phyloP scores from a whole-genome alignment of 2,113 vertebrate genomes.

The Zingel zingel region DNA sequence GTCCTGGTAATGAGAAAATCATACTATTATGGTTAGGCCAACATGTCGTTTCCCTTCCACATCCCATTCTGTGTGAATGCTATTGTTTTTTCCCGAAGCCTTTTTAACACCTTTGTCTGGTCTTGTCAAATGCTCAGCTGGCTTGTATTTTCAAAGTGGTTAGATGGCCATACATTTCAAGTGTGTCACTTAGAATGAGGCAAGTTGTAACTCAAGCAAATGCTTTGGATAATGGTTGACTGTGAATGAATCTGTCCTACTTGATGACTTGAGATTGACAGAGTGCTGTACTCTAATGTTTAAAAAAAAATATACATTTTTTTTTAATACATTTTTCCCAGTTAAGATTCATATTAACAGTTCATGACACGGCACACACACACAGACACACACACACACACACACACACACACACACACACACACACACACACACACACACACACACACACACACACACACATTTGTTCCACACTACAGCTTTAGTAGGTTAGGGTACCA shows the following conservation, averaged over 20 bases:
- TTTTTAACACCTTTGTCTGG: slow-evolving; percentile 34
- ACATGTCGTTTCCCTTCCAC: slow-evolving; percentile 11
- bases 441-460: no score
- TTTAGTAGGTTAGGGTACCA: slow-evolving; percentile 44
- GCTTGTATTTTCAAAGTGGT: slow-evolving; percentile 30
- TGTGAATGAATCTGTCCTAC: slow-evolving; percentile 8
- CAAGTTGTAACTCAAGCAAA: slow-evolving; percentile 16
- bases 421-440: slow-evolving; percentile 9
- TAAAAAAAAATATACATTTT: background rate
- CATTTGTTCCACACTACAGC: slow-evolving; percentile 19
- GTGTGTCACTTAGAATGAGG: slow-evolving; percentile 4
- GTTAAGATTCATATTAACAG: background rate
- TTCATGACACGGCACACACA: background rate
- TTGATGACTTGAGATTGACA: slow-evolving; percentile 11
- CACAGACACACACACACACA: background rate
- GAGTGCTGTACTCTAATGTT: background rate
- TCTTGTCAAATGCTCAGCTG: slow-evolving; percentile 37
- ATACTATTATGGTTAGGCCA: slow-evolving; percentile 35
- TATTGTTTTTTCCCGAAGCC: background rate
- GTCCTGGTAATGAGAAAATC: slow-evolving; percentile 55
- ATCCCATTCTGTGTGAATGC: slow-evolving; percentile 16
- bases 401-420: background rate
- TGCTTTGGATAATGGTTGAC: slow-evolving; percentile 9
- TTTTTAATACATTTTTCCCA: background rate
- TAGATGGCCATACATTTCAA: slow-evolving; percentile 5